Percentiles rank a stretch among this genome's conserved stretches.
Evolutionary conservation across 2,888 invertebrate species (phyloP).

Genomic region (Leptothorax acervorum): DNA sequence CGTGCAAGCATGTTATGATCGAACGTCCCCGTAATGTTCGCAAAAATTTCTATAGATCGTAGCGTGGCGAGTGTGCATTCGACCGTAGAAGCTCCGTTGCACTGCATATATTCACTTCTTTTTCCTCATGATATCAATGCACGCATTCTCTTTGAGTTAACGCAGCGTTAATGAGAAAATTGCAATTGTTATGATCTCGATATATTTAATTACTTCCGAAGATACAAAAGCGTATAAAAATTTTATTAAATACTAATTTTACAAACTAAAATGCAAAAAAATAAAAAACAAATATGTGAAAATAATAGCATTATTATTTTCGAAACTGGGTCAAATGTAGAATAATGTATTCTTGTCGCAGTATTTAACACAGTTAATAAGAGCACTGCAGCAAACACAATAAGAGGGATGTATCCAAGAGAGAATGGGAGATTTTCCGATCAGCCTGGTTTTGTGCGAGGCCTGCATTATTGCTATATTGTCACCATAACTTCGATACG

Average conservation of each 20-base stretch:
- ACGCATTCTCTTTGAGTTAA: background rate
- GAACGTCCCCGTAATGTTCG: slow-evolving; percentile 43
- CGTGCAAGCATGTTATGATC: slow-evolving; percentile 50
- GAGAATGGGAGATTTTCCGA: background rate
- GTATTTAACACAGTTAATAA: background rate
- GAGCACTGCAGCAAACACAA: background rate
- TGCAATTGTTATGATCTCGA: background rate
- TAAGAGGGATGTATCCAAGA: background rate
- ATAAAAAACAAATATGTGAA: background rate
- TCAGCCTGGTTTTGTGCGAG: background rate
- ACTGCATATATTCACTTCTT: slow-evolving; percentile 15
- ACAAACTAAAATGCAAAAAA: background rate
- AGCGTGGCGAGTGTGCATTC: slow-evolving; percentile 29
- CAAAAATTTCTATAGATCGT: slow-evolving; percentile 43
- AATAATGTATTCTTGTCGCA: background rate
- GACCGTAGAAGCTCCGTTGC: background rate
- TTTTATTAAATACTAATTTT: background rate
- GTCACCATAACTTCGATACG: slow-evolving; percentile 11
- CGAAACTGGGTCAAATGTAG: background rate
- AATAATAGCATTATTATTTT: background rate
- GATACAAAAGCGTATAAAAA: background rate
- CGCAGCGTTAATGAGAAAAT: background rate
- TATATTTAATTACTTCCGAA: background rate
- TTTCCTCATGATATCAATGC: background rate
- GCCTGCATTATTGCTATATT: background rate